Evolutionary conservation across 2,113 vertebrate genomes (phyloP), one percentile per base, ranked within the genome.

Genomic region (Corapipo altera): DNA sequence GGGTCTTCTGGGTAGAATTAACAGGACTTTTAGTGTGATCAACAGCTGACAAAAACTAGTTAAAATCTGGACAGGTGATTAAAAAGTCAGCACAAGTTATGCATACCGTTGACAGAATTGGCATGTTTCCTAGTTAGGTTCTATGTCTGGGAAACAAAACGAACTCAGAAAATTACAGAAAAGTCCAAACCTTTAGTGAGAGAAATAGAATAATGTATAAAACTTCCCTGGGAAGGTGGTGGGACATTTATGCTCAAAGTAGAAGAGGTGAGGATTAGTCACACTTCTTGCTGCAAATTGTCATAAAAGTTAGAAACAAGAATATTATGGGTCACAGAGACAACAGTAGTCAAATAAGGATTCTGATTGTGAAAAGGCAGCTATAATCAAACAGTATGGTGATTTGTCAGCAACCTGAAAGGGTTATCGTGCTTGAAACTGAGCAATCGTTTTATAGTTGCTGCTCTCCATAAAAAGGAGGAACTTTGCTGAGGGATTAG

Each of bases 31-130:
- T 8, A 28, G 9, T 23, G n/a, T 59, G 22, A 67, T 57, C 23
- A 48, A 11, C 30, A 17, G 8, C 20, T 66, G 41, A 61, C 33
- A 26, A 58, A 78, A 43, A 13, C 18, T 57, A 28, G 21, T 57
- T 12, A 54, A 75, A 74, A 67, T 75, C 33, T 70, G 41, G 16
- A 35, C 8, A 32, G 13, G 17, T 57, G 58, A n/a, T 43, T 18
- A 26, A 33, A 21, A 49, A 22, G 54, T 78, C 28, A n/a, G 43
- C 37, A 66, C 15, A 67, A 23, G 13, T 39, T 81, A 13, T 33
- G 33, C 3, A 0, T 61, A 26, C 33, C 6, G 2, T 2, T 78
- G 46, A 19, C 3, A 27, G 12, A 70, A 71, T 1, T 15, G 30
- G 27, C 15, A 3, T 23, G 4, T 71, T 85, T 78, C 23, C 37